Conservation (phyloP, 2,888 invertebrate species). For the Dysmachus trigonus region DNA sequence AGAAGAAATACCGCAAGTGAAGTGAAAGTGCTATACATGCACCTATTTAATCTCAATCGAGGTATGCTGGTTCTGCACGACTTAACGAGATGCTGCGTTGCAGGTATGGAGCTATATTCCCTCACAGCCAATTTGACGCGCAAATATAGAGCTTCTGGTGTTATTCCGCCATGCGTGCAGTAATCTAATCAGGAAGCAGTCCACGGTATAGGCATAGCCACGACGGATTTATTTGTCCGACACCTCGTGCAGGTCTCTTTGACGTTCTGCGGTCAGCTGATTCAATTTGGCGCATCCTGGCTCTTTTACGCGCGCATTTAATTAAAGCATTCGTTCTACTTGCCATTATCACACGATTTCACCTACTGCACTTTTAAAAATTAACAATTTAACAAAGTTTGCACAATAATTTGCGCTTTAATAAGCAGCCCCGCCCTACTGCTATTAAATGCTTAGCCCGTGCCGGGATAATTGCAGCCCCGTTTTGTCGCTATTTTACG, state of each 20-base stretch:
- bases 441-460: background rate
- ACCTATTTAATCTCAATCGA: background rate
- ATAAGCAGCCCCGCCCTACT: conserved; percentile 25
- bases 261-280: background rate
- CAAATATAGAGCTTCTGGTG: conserved; percentile 7
- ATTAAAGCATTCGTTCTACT: conserved; percentile 35
- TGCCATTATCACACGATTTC: conserved; percentile 32
- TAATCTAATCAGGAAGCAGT: conserved; percentile 5
- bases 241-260: conserved; percentile 7
- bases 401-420: conserved; percentile 27
- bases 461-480: background rate
- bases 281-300: background rate
- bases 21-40: conserved; percentile 31
- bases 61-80: conserved; percentile 29
- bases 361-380: conserved; percentile 9
- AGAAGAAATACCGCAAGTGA: conserved; percentile 33
- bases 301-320: background rate
- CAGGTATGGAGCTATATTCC: conserved; percentile 9
- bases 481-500: conserved; percentile 3
- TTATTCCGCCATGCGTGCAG: conserved; percentile 5
- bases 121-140: background rate
- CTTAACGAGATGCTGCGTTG: conserved; percentile 18
- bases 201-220: background rate
- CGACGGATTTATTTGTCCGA: conserved; percentile 6
- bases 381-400: conserved; percentile 28